Conservation (phyloP, 2,888 invertebrate genomes). For the Zeuzera pyrina region DNA sequence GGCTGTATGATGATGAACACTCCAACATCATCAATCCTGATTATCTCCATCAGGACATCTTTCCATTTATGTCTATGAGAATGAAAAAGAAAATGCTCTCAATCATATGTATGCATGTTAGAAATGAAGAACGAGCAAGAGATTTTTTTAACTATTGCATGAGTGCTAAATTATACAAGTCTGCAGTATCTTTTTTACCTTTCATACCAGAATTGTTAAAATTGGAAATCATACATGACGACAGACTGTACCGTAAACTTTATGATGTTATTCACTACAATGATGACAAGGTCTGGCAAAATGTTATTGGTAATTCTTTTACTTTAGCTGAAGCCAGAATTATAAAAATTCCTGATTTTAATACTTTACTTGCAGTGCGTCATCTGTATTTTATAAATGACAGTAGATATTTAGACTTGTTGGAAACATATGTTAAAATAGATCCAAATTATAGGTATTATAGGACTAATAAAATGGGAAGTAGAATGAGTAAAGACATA, state of each 20-base stretch:
- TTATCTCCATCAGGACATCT: constrained; percentile 33
- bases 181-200: constrained; percentile 36
- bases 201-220: constrained; percentile 33
- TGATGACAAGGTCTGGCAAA: constrained; percentile 12
- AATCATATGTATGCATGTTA: constrained; percentile 25
- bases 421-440: constrained; percentile 29
- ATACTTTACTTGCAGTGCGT: constrained; percentile 12
- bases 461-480: constrained; percentile 18
- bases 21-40: constrained; percentile 29
- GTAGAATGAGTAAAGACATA: constrained; percentile 27
- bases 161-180: constrained; percentile 18
- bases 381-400: constrained; percentile 25
- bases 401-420: constrained; percentile 30
- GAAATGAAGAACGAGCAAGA: constrained; percentile 23
- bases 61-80: constrained; percentile 43
- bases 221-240: constrained; percentile 19
- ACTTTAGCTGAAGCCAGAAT: constrained; percentile 19
- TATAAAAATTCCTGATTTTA: background rate
- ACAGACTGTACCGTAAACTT: constrained; percentile 4
- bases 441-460: no score
- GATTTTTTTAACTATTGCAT: constrained; percentile 36
- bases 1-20: constrained; percentile 34
- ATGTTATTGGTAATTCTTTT: constrained; percentile 32
- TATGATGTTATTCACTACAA: constrained; percentile 3
- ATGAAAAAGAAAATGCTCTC: constrained; percentile 39